Evolutionary conservation across 2,888 invertebrate genomes (phyloP), one percentile per base, ranked within the genome.

Genomic region (Anagyrus pseudococci): DNA sequence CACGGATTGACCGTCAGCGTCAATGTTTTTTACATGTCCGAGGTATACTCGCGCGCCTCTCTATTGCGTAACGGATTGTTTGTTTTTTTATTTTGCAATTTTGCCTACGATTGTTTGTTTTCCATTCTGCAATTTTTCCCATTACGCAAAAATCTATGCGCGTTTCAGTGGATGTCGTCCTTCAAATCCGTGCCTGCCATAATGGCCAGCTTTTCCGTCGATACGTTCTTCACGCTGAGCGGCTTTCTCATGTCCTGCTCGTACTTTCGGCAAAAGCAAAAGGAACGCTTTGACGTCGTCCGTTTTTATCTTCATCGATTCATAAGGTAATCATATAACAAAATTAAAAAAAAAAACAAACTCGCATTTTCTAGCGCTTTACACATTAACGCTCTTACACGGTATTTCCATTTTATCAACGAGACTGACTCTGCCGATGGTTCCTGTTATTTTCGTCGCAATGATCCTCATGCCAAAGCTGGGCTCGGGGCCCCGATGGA

Each of bases 401-500:
- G n/a, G n/a, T n/a, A n/a, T n/a, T n/a, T n/a, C n/a, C n/a, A n/a
- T n/a, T n/a, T n/a, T n/a, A n/a, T n/a, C n/a, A n/a, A n/a, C n/a
- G 10, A 49, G 49, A 29, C 17, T 49, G 49, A 49, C 49, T 4
- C 29, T 25, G n/a, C 49, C 49, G n/a, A 20, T 29, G 17, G 19
- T 19, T 4, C 15, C 25, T 4, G 8, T 49, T 2, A 13, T 29
- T 2, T 29, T 25, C 20, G n/a, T 20, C 17, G 2, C 29, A 7
- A 29, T 49, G 1, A 13, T 25, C 7, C 4, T 49, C n/a, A 3
- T 29, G 26, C 26, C 49, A n/a, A 49, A 19, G 29, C 29, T 49
- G 1, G 84, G 84, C 1, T 82, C 79, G 73, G 86, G 86, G 3
- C 81, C 75, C 66, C 75, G 77, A 66, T 84, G 71, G 85, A 75